Conservation (phyloP, 2,888 invertebrate genomes). For the Capitulum mitella region DNA sequence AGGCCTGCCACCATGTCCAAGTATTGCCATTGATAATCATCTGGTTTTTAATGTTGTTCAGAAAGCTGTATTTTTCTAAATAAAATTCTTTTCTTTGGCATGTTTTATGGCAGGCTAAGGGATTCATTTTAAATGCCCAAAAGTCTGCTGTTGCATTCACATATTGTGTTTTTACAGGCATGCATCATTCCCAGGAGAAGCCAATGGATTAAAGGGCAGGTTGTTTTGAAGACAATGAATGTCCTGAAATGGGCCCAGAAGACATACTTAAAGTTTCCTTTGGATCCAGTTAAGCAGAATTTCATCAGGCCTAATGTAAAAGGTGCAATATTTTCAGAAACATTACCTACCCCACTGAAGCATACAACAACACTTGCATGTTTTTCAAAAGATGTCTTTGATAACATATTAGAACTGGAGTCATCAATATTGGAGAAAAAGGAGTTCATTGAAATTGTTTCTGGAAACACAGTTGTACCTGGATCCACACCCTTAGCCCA, state of each 20-base stretch:
- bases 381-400: conserved; percentile 40
- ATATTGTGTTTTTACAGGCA: too few relatives aligned
- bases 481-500: conserved; percentile 54
- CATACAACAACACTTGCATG: neutral
- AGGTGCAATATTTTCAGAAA: conserved; percentile 56
- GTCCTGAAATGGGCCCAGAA: neutral
- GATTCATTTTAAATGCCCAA: too few relatives aligned
- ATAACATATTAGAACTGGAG: conserved; percentile 48
- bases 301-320: conserved; percentile 51
- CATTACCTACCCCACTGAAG: conserved; percentile 46
- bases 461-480: conserved; percentile 54
- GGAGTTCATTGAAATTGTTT: conserved; percentile 54
- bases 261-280: conserved; percentile 43
- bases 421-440: conserved; percentile 40
- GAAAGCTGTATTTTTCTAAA: too few relatives aligned
- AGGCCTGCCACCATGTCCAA: too few relatives aligned
- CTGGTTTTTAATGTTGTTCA: too few relatives aligned
- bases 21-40: too few relatives aligned
- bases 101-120: too few relatives aligned
- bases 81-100: too few relatives aligned
- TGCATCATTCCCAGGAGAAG: too few relatives aligned
- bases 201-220: too few relatives aligned
- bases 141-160: too few relatives aligned
- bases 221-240: too few relatives aligned
- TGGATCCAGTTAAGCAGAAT: conserved; percentile 52